These are phyloP conservation scores for Gambusia yucatana DNA, from an alignment of 2,797 vertebrate species.

Conservation along the genomic window DNA sequence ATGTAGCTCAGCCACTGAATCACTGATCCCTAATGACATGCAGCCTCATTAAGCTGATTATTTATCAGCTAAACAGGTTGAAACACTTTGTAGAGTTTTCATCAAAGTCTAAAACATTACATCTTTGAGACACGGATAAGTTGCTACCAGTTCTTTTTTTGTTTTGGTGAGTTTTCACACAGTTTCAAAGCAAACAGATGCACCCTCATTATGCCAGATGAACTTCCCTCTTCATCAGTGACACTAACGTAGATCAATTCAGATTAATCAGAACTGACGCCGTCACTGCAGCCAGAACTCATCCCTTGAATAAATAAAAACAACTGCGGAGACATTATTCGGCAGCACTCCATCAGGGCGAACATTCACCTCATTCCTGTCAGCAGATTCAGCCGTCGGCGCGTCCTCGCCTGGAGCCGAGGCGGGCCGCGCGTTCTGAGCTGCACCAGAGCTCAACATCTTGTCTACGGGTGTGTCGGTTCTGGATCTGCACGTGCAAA, in stretches of 20 bases:
- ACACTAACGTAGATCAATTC: not conserved
- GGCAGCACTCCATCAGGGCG: not conserved
- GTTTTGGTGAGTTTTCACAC: not conserved
- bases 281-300: constrained; percentile 18
- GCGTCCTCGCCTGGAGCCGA: constrained; percentile 88
- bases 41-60: constrained; percentile 8
- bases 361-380: constrained; percentile 90
- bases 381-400: constrained; percentile 71
- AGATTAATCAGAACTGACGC: constrained; percentile 3
- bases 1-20: constrained; percentile 9
- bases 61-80: not conserved
- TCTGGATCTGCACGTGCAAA: constrained; percentile 74
- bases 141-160: not conserved
- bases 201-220: not conserved
- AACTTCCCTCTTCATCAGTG: not conserved
- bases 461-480: constrained; percentile 94
- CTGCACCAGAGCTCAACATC: constrained; percentile 83
- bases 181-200: not conserved
- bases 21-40: not conserved
- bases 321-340: not conserved
- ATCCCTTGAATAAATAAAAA: constrained; percentile 2
- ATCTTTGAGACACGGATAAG: not conserved
- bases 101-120: not conserved
- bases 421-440: constrained; percentile 75
- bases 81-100: not conserved